Evolutionary conservation across 2,888 invertebrate species (phyloP).

Genomic region (Hofmannophila pseudospretella): DNA sequence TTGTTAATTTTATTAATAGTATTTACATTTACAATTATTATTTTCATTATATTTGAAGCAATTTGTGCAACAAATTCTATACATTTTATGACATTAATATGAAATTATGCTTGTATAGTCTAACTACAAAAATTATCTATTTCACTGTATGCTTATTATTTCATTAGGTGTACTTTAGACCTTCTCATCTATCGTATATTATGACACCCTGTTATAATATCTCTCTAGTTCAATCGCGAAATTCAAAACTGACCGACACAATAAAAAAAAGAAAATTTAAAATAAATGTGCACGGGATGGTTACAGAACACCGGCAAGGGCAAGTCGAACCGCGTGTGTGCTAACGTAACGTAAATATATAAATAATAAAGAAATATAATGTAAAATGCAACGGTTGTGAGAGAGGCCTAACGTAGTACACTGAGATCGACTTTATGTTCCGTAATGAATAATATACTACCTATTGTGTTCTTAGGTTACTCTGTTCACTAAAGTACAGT

Average conservation of each 20-base stretch:
- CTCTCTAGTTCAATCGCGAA: constrained; percentile 40
- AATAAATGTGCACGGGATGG: constrained; percentile 29
- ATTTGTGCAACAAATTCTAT: no score
- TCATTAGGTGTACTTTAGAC: constrained; percentile 26
- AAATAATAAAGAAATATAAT: constrained; percentile 15
- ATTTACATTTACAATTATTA: no score
- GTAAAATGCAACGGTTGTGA: constrained; percentile 67
- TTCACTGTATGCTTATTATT: constrained; percentile 14
- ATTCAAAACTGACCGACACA: constrained; percentile 16
- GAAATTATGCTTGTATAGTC: constrained; percentile 34
- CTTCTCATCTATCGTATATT: constrained; percentile 24
- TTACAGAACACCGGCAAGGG: constrained; percentile 5
- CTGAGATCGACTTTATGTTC: constrained; percentile 27
- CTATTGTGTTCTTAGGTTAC: constrained; percentile 70
- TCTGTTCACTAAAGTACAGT: constrained; percentile 44
- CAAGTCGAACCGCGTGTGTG: neutral
- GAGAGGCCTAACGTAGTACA: constrained; percentile 70
- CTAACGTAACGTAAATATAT: constrained; percentile 2
- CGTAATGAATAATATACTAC: constrained; percentile 48
- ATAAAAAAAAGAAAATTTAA: constrained; percentile 20
- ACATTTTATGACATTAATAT: constrained; percentile 29
- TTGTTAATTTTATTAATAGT: constrained; percentile 12
- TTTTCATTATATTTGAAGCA: no score
- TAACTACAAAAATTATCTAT: constrained; percentile 19
- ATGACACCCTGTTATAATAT: constrained; percentile 17